Conservation (phyloP, 1,140 invertebrate species). For the Spodoptera frugiperda region DNA sequence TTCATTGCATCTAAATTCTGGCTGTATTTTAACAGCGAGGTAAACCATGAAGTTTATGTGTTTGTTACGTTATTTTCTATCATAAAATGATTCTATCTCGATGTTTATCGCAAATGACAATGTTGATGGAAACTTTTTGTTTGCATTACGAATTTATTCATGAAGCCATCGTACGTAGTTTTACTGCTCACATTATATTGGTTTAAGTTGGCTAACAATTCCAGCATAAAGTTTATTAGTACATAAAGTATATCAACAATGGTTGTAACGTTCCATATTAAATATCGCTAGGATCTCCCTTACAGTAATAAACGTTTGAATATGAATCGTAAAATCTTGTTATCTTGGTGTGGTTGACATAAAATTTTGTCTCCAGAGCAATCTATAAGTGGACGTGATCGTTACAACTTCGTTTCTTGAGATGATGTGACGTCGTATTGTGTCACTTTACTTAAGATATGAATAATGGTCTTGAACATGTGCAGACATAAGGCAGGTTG, state of each 20-base stretch:
- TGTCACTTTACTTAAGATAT: conserved; percentile 12
- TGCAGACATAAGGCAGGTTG: background rate
- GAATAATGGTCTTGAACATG: background rate
- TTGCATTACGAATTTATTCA: conserved; percentile 5
- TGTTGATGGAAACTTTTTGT: background rate
- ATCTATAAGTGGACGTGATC: conserved; percentile 38
- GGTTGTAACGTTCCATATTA: conserved; percentile 35
- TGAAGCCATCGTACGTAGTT: background rate
- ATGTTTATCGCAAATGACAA: background rate
- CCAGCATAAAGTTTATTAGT: conserved; percentile 30
- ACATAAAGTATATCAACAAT: conserved; percentile 39
- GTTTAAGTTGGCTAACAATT: conserved; percentile 26
- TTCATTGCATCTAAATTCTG: conserved; percentile 7
- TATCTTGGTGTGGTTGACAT: conserved; percentile 42
- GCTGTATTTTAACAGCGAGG: background rate
- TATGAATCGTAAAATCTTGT: conserved; percentile 42
- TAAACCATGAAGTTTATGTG: background rate
- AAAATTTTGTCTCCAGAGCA: conserved; percentile 40
- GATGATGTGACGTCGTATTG: conserved; percentile 30
- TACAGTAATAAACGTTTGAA: conserved; percentile 45
- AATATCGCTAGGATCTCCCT: conserved; percentile 35
- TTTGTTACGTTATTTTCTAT: background rate
- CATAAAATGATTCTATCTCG: background rate
- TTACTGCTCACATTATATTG: conserved; percentile 19
- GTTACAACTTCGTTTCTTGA: conserved; percentile 25